Conservation (phyloP, 2,113 vertebrate species). For the Chelonoidis abingdonii region DNA sequence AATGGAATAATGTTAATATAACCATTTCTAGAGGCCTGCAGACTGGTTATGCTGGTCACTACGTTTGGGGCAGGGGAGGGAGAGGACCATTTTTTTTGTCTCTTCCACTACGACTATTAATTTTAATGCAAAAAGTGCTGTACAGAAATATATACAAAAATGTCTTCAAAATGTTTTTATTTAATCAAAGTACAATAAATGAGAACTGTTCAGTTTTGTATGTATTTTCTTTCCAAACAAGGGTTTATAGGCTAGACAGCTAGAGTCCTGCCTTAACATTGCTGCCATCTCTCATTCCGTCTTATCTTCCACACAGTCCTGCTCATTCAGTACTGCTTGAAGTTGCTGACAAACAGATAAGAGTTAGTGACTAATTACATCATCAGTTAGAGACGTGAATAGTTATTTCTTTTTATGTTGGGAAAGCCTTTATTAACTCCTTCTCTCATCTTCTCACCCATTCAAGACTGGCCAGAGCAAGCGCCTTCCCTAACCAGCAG, state of each 20-base stretch:
- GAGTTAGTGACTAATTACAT: slow-evolving; percentile 27
- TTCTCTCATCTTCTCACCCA: background rate
- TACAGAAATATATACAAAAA: slow-evolving; percentile 58
- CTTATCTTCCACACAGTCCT: slow-evolving; percentile 10
- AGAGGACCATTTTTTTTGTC: slow-evolving; percentile 66
- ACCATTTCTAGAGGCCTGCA: slow-evolving; percentile 50
- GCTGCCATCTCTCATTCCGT: slow-evolving; percentile 10
- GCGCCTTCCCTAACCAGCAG: background rate
- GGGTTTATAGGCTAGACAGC: background rate
- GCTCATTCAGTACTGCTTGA: slow-evolving; percentile 44
- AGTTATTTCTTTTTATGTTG: background rate
- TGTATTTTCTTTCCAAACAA: slow-evolving; percentile 6
- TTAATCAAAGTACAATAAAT: slow-evolving; percentile 76
- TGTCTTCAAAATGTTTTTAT: slow-evolving; percentile 62
- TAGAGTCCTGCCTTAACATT: slow-evolving; percentile 9
- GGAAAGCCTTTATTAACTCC: background rate
- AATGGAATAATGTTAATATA: background rate
- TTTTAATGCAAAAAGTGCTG: slow-evolving; percentile 62
- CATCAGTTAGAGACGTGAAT: background rate
- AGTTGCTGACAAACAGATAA: slow-evolving; percentile 56
- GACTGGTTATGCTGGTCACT: slow-evolving; percentile 35
- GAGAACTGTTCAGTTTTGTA: background rate
- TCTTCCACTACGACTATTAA: slow-evolving; percentile 63
- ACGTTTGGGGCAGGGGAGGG: slow-evolving; percentile 38
- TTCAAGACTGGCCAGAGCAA: background rate